These are phyloP conservation scores for Myotis brandtii DNA, from an alignment of 2,113 vertebrate species.

Conservation along the genomic window DNA sequence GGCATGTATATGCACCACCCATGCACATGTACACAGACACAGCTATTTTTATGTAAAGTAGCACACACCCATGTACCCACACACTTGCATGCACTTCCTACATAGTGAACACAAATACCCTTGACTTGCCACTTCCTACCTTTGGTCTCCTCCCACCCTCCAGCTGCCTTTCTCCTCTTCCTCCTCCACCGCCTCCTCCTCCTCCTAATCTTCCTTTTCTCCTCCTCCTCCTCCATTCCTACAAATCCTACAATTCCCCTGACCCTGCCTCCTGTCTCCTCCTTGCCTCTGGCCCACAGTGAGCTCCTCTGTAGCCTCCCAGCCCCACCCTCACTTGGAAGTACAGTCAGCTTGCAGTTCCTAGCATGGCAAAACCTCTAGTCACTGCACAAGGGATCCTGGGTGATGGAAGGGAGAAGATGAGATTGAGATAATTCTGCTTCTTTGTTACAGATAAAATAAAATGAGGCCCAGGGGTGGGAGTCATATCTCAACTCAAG, in stretches of 20 bases:
- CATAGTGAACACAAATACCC: neutral
- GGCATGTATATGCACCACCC: neutral
- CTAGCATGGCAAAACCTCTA: neutral
- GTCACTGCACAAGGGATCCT: neutral
- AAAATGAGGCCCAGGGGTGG: neutral
- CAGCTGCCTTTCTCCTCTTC: neutral
- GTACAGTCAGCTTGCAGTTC: neutral
- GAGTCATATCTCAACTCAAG: neutral
- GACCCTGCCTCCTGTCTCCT: neutral
- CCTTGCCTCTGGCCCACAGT: neutral
- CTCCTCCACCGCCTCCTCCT: neutral
- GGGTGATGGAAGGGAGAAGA: neutral
- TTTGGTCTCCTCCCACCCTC: neutral
- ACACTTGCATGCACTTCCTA: neutral
- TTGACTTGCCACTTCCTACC: neutral
- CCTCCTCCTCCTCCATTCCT: neutral
- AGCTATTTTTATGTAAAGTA: neutral
- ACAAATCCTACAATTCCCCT: neutral
- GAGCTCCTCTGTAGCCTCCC: neutral
- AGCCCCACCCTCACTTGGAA: neutral
- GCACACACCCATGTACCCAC: neutral
- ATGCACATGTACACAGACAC: neutral
- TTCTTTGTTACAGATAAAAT: constrained; percentile 37
- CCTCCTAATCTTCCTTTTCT: neutral
- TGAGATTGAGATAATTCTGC: constrained; percentile 41